phyloP scores from a whole-genome alignment of 2,888 invertebrate species.

The Creontiades dilutus region DNA sequence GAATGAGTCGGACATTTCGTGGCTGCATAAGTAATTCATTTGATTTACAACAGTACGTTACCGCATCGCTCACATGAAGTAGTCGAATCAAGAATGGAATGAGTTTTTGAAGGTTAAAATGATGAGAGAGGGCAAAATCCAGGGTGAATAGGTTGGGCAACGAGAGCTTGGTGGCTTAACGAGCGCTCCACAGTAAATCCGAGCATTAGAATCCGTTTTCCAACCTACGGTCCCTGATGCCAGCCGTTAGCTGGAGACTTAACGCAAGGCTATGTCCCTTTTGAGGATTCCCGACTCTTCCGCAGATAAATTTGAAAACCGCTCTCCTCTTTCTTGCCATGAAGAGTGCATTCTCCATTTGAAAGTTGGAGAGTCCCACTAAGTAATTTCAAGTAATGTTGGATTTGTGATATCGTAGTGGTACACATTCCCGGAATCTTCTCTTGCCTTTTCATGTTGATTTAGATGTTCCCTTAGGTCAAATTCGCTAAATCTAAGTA shows the following conservation, averaged over 20 bases:
- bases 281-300: background rate
- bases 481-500: too few species aligned
- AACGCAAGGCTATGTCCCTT: background rate
- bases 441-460: too few species aligned
- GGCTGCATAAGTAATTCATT: too few species aligned
- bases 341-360: background rate
- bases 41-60: too few species aligned
- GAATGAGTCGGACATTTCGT: too few species aligned
- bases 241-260: background rate
- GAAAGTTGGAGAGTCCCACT: too few species aligned
- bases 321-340: background rate
- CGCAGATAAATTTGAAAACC: background rate
- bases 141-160: background rate
- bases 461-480: too few species aligned
- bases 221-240: background rate
- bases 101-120: background rate
- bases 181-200: conserved; percentile 22
- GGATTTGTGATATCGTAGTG: too few species aligned
- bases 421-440: too few species aligned
- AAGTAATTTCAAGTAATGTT: too few species aligned
- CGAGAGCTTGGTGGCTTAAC: conserved; percentile 7
- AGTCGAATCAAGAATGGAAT: background rate
- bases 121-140: background rate
- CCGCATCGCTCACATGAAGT: too few species aligned
- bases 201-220: conserved; percentile 7